Evolutionary conservation across 2,888 invertebrate genomes (phyloP), one percentile per base, ranked within the genome.

Genomic region (Phlogophora meticulosa): DNA sequence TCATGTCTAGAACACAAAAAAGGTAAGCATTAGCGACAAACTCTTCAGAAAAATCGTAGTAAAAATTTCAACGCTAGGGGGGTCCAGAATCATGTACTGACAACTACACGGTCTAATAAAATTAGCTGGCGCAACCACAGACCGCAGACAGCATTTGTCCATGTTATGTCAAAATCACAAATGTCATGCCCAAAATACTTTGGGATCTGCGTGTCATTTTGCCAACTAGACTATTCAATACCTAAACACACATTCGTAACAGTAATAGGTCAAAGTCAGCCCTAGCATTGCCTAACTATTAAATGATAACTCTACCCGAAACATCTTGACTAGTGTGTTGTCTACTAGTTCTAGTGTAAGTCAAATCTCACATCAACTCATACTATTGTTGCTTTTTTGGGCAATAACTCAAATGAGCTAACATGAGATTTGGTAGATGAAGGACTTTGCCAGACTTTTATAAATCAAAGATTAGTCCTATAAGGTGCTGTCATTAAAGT

Each of bases 1-100:
- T 11, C 10, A 51, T 32, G 5, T 32, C 10, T n/a, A 53, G 28
- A 63, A 32, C 53, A 43, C 42, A 64, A 65, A 55, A 64, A 17
- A 48, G 7, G 0, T 46, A 17, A 45, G 22, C 64, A 48, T 46
- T 38, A n/a, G 3, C 7, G 28, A 38, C 5, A 36, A 24, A 40
- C 17, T 17, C 13, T 7, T 42, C n/a, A n/a, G n/a, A n/a, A n/a
- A n/a, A n/a, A n/a, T n/a, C n/a, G n/a, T n/a, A n/a, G n/a, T n/a
- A n/a, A n/a, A n/a, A n/a, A n/a, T n/a, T n/a, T n/a, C n/a, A n/a
- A n/a, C n/a, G n/a, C n/a, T n/a, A n/a, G n/a, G n/a, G n/a, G n/a
- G n/a, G n/a, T n/a, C n/a, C n/a, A n/a, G n/a, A n/a, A n/a, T n/a
- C n/a, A n/a, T n/a, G n/a, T n/a, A n/a, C n/a, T n/a, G 28, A 4